phyloP scores from a whole-genome alignment of 1,140 invertebrate genomes.

The Harpegnathos saltator region DNA sequence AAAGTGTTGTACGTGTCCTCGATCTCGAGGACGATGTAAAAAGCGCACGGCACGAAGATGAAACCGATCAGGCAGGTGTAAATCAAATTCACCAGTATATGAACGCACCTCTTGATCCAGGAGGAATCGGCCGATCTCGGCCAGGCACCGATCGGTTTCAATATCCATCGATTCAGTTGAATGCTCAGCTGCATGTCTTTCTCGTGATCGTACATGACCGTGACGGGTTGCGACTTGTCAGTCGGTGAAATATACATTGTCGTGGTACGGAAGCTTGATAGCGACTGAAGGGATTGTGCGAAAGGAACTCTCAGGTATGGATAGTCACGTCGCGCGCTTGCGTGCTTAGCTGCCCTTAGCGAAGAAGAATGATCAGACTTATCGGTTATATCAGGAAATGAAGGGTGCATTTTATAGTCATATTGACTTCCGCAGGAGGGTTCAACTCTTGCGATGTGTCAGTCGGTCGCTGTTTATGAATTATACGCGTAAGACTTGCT shows the following conservation, averaged over 20 bases:
- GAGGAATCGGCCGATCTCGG: background rate
- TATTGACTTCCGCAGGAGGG: background rate
- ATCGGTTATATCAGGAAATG: background rate
- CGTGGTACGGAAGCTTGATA: background rate
- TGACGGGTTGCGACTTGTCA: background rate
- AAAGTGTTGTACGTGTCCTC: slow-evolving; percentile 71
- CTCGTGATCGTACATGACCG: background rate
- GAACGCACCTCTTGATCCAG: background rate
- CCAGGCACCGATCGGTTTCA: slow-evolving; percentile 67
- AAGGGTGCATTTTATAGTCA: slow-evolving; percentile 18
- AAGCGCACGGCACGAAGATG: slow-evolving; percentile 36
- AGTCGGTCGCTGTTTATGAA: slow-evolving; percentile 4
- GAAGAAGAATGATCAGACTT: background rate
- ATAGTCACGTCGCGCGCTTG: slow-evolving; percentile 8
- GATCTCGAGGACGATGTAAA: slow-evolving; percentile 66
- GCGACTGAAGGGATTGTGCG: slow-evolving; percentile 5
- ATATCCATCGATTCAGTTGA: slow-evolving; percentile 59
- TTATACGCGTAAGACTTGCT: background rate
- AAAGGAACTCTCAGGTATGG: background rate
- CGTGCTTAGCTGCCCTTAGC: background rate
- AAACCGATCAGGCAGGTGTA: slow-evolving; percentile 53
- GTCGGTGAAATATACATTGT: background rate
- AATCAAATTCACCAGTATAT: background rate
- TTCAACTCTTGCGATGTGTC: background rate
- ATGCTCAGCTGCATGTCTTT: slow-evolving; percentile 53